Base-by-base conservation (phyloP, 2,113 vertebrate genomes). In the Pyrgilauda ruficollis region DNA sequence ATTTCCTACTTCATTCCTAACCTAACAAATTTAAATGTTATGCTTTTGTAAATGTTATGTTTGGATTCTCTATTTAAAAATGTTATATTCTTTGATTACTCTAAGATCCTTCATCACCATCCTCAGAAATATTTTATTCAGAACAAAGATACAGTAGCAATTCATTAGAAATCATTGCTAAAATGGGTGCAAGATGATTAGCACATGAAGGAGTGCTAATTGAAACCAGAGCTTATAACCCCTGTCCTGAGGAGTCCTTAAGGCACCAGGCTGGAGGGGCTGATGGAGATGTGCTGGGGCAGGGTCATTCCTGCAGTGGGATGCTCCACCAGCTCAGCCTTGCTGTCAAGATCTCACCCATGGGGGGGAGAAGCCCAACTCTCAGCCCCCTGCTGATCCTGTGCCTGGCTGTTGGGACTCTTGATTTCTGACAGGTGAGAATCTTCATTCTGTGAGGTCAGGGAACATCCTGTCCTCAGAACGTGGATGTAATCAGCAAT, bases 301-400 rank as follows among this genome's bases (percentile, higher is more conserved):
- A 2, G 8, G 11, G 2, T 4, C 44, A 16, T 33, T 53, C 15
- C 19, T 19, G 0, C 9, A 15, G 2, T 4, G 7, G 52, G 28
- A 7, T 15, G 0, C 37, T 79, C 11, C 1, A 5, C 5, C 33
- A 14, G 33, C 35, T 46, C 64, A 59, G 74, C 37, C 33, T 13
- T 16, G 10, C 22, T 23, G 4, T 5, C 10, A 10, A 1, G 2
- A 15, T 23, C 39, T 31, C 21, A 18, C 19, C 43, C 26, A 6
- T 0, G 0, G 14, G 2, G 2, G 16, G 55, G 22, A 12, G 19
- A 31, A 43, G 9, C n/a, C 44, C 33, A 46, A 7, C 39, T 24
- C 37, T 49, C 43, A 50, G 30, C 21, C 17, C 31, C 35, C 35
- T 37, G 0, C 30, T 23, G 23, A 13, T 50, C 6, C n/a, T 55